Evolutionary conservation across 2,797 vertebrate species (phyloP).

Genomic region (Euphonia xanthogaster): DNA sequence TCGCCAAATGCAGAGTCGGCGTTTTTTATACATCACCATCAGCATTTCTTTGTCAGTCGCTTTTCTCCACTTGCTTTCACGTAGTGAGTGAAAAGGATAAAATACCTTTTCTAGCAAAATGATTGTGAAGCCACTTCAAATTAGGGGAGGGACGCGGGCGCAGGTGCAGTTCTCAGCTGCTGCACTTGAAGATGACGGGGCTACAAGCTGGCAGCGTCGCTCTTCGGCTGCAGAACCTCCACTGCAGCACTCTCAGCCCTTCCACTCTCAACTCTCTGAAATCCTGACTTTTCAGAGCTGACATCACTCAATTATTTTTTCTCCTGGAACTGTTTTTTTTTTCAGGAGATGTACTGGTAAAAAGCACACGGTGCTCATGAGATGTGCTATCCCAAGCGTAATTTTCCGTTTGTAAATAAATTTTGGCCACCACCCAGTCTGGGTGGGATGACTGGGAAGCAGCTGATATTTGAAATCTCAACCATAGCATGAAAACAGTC

Average conservation of each 20-base stretch:
- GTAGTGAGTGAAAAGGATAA: neutral
- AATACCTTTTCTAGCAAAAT: slow-evolving; percentile 13
- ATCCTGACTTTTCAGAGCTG: neutral
- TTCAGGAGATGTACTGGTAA: neutral
- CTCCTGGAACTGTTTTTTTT: neutral
- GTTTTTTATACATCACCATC: neutral
- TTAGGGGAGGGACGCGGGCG: neutral
- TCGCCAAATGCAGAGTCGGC: neutral
- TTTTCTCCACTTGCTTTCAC: slow-evolving; percentile 14
- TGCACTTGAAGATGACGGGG: neutral
- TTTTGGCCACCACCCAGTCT: slow-evolving; percentile 31
- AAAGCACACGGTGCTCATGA: neutral
- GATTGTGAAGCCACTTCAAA: slow-evolving; percentile 47
- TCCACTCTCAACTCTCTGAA: neutral
- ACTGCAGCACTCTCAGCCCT: neutral
- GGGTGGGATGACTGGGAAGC: slow-evolving; percentile 36
- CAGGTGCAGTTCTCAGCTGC: slow-evolving; percentile 48
- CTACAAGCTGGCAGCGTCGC: neutral
- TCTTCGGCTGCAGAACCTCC: neutral
- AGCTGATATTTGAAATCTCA: slow-evolving; percentile 41
- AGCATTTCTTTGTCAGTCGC: slow-evolving; percentile 34
- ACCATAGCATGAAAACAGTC: slow-evolving; percentile 32
- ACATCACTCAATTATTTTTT: neutral
- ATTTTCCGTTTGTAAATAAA: slow-evolving; percentile 28
- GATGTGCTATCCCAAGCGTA: neutral